Evolutionary conservation across 1,140 invertebrate species (phyloP).

Genomic region (Medauroidea extradentata): DNA sequence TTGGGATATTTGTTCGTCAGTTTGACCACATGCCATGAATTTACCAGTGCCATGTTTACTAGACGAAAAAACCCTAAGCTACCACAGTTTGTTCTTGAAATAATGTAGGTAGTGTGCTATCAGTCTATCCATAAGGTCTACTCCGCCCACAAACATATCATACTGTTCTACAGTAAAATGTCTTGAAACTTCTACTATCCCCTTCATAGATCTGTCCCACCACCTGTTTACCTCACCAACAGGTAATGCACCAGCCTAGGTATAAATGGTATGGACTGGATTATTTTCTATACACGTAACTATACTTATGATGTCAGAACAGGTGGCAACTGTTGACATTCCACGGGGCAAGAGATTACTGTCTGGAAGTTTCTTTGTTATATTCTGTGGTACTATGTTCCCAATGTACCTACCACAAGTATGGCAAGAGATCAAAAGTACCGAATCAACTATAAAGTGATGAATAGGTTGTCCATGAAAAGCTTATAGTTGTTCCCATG

Average conservation of each 20-base stretch:
- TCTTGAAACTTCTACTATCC: constrained; percentile 22
- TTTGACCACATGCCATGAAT: constrained; percentile 27
- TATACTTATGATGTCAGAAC: constrained; percentile 25
- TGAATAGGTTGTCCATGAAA: constrained; percentile 41
- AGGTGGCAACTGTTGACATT: constrained; percentile 9
- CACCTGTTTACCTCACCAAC: constrained; percentile 16
- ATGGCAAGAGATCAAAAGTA: constrained; percentile 8
- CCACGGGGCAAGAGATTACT: constrained; percentile 20
- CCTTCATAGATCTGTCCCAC: constrained; percentile 21
- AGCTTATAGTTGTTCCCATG: constrained; percentile 33
- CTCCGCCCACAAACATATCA: too few relatives aligned
- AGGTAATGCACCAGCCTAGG: constrained; percentile 35
- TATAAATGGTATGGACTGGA: constrained; percentile 31
- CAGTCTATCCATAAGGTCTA: constrained; percentile 35
- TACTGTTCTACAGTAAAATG: constrained; percentile 29
- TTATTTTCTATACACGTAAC: constrained; percentile 30
- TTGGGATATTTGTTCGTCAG: constrained; percentile 1
- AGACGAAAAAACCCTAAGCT: constrained; percentile 30
- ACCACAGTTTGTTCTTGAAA: constrained; percentile 26
- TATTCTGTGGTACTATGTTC: constrained; percentile 8
- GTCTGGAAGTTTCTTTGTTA: constrained; percentile 12
- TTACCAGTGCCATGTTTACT: constrained; percentile 27
- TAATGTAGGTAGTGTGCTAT: constrained; percentile 29
- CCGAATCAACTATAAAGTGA: constrained; percentile 5
- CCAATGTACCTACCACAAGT: constrained; percentile 14